Evolutionary conservation across 2,888 invertebrate genomes (phyloP).

Genomic region (Acronicta alni): DNA sequence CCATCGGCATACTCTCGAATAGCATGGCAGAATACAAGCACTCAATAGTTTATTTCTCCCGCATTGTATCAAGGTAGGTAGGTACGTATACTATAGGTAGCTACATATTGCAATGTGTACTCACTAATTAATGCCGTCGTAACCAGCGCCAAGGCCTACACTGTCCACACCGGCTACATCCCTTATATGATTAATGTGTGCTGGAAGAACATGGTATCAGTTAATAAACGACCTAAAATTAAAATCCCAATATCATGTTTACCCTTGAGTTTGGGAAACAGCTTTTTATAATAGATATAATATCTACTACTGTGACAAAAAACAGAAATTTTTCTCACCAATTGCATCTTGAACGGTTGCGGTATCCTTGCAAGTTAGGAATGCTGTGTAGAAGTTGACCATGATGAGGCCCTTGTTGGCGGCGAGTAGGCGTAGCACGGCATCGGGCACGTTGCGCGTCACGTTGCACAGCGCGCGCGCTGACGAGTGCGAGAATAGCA

Average conservation of each 20-base stretch:
- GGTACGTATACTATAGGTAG: conserved; percentile 9
- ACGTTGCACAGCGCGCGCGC: conserved; percentile 94
- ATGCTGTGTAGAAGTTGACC: conserved; percentile 95
- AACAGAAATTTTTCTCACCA: too few species aligned
- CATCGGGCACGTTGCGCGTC: conserved; percentile 94
- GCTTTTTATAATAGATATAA: too few species aligned
- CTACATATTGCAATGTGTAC: conserved; percentile 75
- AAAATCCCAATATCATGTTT: neutral
- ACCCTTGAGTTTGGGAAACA: neutral
- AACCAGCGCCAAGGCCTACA: conserved; percentile 96
- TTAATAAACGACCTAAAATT: conserved; percentile 37
- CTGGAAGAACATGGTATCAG: conserved; percentile 85
- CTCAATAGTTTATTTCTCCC: conserved; percentile 15
- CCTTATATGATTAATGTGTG: conserved; percentile 96
- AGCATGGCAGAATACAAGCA: too few species aligned
- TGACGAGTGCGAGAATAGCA: conserved; percentile 96
- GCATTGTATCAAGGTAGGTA: neutral
- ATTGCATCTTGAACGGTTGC: conserved; percentile 94
- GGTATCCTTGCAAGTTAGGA: conserved; percentile 92
- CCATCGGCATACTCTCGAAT: too few species aligned
- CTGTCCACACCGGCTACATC: conserved; percentile 96
- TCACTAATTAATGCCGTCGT: conserved; percentile 97
- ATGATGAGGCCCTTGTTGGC: conserved; percentile 95
- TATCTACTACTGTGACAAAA: too few species aligned
- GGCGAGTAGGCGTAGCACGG: conserved; percentile 92